Evolutionary conservation across 1,140 invertebrate species (phyloP).

Genomic region (Ips typographus): DNA sequence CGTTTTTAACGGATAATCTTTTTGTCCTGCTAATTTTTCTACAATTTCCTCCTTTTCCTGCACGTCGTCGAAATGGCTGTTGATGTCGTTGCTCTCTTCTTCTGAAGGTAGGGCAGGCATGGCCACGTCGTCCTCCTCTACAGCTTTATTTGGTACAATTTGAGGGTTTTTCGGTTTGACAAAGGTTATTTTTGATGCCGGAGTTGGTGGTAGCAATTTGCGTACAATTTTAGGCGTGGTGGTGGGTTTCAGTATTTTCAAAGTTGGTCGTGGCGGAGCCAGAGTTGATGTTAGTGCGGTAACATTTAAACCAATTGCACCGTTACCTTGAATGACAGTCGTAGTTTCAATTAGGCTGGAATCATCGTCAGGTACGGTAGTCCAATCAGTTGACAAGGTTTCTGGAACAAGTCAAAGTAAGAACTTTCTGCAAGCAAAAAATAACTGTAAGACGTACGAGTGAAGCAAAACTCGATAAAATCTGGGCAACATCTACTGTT

Average conservation of each 20-base stretch:
- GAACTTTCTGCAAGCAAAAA: not conserved
- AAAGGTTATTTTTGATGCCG: constrained; percentile 1
- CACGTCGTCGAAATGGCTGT: constrained; percentile 6
- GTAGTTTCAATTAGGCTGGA: not conserved
- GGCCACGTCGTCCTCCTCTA: constrained; percentile 6
- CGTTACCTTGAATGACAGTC: too few relatives aligned
- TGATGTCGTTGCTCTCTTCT: constrained; percentile 17
- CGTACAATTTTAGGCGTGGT: constrained; percentile 7
- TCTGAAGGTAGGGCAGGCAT: constrained; percentile 14
- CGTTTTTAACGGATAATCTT: constrained; percentile 4
- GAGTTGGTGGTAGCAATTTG: constrained; percentile 10
- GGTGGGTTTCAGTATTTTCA: constrained; percentile 4
- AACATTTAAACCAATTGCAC: too few relatives aligned
- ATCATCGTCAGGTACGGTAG: constrained; percentile 1
- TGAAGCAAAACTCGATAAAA: constrained; percentile 42
- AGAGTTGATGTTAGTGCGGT: too few relatives aligned
- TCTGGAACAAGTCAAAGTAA: too few relatives aligned
- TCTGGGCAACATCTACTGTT: constrained; percentile 46
- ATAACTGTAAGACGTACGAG: constrained; percentile 19
- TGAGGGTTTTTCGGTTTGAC: constrained; percentile 12
- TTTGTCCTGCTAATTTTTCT: constrained; percentile 14
- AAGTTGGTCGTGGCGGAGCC: not conserved
- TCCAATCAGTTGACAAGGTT: not conserved
- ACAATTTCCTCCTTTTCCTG: constrained; percentile 24
- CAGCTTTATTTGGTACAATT: not conserved